These are phyloP conservation scores for Xerus rutilus DNA, from an alignment of 2,797 vertebrate species.

Conservation along the genomic window DNA sequence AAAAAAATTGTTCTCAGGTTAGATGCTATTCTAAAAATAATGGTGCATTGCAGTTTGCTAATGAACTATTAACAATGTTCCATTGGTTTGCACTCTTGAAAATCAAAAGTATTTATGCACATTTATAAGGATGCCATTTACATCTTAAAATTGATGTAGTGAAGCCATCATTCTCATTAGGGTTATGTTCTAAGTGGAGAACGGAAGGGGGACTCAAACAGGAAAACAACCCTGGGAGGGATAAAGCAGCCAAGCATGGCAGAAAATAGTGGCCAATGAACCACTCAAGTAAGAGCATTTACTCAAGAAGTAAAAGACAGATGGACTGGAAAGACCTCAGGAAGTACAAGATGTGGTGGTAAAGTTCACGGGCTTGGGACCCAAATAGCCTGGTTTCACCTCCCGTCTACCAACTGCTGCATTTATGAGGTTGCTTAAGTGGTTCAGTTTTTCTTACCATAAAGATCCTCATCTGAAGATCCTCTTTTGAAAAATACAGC, in stretches of 20 bases:
- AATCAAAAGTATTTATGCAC: not conserved
- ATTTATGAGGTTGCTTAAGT: not conserved
- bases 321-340: not conserved
- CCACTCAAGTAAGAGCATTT: not conserved
- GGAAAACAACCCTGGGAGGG: not conserved
- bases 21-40: not conserved
- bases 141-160: not conserved
- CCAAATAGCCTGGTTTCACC: not conserved
- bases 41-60: not conserved
- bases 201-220: not conserved
- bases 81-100: not conserved
- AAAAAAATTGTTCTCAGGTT: not conserved
- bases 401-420: not conserved
- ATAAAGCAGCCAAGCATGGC: not conserved
- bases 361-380: not conserved
- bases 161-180: not conserved
- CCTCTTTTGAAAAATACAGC: not conserved
- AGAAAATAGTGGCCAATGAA: not conserved
- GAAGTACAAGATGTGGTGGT: fast-evolving
- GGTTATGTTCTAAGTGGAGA: not conserved
- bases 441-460: not conserved
- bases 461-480: not conserved
- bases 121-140: constrained; percentile 16
- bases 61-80: not conserved
- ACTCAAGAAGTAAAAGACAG: not conserved